A percentile compares a stretch with the other conserved stretches of the same genome.
Evolutionary conservation across 2,797 vertebrate genomes (phyloP).

Genomic region (Hippopotamyrus pictus): DNA sequence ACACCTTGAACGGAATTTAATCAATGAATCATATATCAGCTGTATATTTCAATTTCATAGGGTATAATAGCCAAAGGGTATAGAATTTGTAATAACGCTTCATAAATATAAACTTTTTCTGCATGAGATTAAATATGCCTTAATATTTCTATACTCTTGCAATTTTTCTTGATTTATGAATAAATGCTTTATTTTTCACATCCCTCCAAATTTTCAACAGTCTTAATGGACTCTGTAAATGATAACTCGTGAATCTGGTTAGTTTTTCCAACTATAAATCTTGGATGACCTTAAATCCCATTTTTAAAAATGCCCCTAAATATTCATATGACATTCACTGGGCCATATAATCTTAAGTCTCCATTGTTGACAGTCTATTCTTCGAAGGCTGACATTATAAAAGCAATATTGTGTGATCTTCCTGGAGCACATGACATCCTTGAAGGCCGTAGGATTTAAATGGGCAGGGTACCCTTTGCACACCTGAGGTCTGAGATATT

Average conservation of each 20-base stretch:
- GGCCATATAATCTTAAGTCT: conserved; percentile 34
- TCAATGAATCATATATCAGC: background rate
- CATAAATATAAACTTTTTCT: background rate
- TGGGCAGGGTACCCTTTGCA: conserved; percentile 45
- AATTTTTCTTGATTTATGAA: background rate
- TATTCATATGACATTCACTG: conserved; percentile 52
- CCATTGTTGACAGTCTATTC: conserved; percentile 42
- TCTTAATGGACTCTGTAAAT: background rate
- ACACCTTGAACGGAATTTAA: background rate
- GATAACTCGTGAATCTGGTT: background rate
- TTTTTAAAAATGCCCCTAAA: conserved; percentile 30
- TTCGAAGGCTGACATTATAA: conserved; percentile 50
- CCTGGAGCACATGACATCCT: conserved; percentile 36
- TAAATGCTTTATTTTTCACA: background rate
- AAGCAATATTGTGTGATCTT: conserved; percentile 43
- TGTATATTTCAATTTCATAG: background rate
- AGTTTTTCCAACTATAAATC: conserved; percentile 26
- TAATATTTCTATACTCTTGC: background rate
- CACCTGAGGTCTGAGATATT: conserved; percentile 42
- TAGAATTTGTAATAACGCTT: background rate
- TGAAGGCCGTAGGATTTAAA: conserved; percentile 28
- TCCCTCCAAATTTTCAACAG: background rate
- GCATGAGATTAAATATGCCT: background rate
- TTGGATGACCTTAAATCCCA: conserved; percentile 32
- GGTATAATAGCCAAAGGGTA: background rate